Conservation (phyloP, 2,797 vertebrate species). For the Dallia pectoralis region DNA sequence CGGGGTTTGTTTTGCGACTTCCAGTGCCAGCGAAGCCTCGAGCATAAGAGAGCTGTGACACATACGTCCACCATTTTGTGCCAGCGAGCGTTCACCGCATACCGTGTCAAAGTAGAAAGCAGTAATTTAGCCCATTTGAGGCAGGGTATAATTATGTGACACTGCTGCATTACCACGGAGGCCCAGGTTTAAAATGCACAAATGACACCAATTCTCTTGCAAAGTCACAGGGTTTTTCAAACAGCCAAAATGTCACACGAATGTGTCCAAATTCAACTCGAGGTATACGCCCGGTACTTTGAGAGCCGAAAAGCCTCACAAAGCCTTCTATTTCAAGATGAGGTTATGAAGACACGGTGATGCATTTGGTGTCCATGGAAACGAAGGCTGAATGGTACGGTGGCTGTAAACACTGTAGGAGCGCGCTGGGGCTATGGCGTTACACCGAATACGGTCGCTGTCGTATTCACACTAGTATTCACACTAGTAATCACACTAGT, state of each 20-base stretch:
- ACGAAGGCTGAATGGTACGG: constrained; percentile 5
- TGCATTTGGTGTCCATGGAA: constrained; percentile 18
- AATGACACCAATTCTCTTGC: background rate
- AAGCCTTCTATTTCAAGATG: constrained; percentile 6
- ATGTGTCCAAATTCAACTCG: constrained; percentile 3
- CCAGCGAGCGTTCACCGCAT: background rate
- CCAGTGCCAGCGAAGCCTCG: background rate
- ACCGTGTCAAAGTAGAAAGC: background rate
- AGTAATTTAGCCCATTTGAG: background rate
- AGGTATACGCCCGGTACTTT: background rate
- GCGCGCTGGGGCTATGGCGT: background rate
- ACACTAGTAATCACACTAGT: background rate
- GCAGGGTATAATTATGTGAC: background rate
- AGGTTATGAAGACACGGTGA: background rate
- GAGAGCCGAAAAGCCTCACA: background rate
- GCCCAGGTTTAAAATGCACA: background rate
- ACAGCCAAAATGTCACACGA: background rate
- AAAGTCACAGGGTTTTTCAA: background rate
- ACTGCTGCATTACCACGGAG: background rate
- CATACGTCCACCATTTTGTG: background rate
- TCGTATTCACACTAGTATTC: background rate
- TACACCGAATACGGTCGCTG: background rate
- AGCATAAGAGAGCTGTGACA: constrained; percentile 3
- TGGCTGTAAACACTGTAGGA: constrained; percentile 1
- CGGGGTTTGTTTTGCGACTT: background rate